These are phyloP conservation scores for Harpagoxenus sublaevis DNA, from an alignment of 2,888 invertebrate genomes.

Conservation along the genomic window DNA sequence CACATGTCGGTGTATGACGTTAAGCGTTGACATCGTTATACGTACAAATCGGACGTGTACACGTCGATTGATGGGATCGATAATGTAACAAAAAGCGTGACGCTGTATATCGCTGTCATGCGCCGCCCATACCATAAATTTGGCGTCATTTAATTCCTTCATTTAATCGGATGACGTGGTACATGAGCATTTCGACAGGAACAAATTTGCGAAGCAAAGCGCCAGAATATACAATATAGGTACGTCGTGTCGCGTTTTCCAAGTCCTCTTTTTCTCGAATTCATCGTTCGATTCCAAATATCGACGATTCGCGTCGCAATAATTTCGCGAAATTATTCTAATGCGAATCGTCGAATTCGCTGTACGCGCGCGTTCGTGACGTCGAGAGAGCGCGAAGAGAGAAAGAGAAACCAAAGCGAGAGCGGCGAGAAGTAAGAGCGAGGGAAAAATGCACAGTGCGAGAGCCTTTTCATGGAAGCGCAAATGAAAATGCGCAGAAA, in stretches of 20 bases:
- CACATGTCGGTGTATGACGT: slow-evolving; percentile 20
- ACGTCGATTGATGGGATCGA: slow-evolving; percentile 51
- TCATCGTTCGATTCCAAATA: background rate
- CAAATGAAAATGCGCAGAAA: slow-evolving; percentile 67
- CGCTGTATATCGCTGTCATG: slow-evolving; percentile 48
- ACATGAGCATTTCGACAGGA: slow-evolving; percentile 38
- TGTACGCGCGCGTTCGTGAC: background rate
- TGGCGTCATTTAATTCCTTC: slow-evolving; percentile 52
- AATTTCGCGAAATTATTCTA: background rate
- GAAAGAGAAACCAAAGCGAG: slow-evolving; percentile 21
- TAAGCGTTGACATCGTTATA: slow-evolving; percentile 52
- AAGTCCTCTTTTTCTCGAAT: background rate
- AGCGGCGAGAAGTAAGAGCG: slow-evolving; percentile 31
- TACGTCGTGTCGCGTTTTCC: background rate
- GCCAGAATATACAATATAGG: background rate
- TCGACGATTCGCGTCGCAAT: background rate
- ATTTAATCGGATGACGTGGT: slow-evolving; percentile 52
- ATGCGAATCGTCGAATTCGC: slow-evolving; percentile 59
- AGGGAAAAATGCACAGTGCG: slow-evolving; percentile 4
- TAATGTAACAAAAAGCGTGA: slow-evolving; percentile 57
- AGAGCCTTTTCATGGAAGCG: slow-evolving; percentile 46
- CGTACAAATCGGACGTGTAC: slow-evolving; percentile 49
- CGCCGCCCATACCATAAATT: slow-evolving; percentile 33
- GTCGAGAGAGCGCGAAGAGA: slow-evolving; percentile 12
- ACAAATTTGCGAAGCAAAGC: slow-evolving; percentile 32